These are phyloP conservation scores for Poecilia gillii DNA, from an alignment of 2,797 vertebrate genomes.

Conservation along the genomic window DNA sequence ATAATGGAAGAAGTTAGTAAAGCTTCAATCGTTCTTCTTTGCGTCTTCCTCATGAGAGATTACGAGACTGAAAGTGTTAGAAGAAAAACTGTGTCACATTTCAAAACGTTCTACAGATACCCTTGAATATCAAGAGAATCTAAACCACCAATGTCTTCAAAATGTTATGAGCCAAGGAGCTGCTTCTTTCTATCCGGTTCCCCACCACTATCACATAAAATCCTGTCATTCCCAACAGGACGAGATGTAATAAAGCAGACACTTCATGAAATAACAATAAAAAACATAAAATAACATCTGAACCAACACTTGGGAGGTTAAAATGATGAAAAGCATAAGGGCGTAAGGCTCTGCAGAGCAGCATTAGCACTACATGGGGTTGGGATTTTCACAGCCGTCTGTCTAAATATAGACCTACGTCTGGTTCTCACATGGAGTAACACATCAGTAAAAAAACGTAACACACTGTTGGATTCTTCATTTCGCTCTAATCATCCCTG, in stretches of 20 bases:
- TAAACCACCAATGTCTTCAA: conserved; percentile 24
- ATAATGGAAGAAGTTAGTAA: neutral
- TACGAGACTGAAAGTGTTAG: conserved; percentile 3
- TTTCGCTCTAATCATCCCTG: neutral
- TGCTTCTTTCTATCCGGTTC: conserved; percentile 40
- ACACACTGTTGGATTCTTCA: conserved; percentile 21
- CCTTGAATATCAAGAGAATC: conserved; percentile 30
- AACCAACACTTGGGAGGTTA: conserved; percentile 41
- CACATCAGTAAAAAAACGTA: conserved; percentile 12
- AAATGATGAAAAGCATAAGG: conserved; percentile 37
- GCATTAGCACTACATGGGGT: conserved; percentile 31
- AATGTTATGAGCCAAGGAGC: conserved; percentile 52
- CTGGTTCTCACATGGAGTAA: conserved; percentile 30
- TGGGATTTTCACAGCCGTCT: conserved; percentile 46
- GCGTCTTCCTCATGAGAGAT: conserved; percentile 21
- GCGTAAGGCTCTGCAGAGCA: conserved; percentile 6
- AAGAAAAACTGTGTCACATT: conserved; percentile 18
- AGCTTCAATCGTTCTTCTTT: neutral
- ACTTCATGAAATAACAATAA: conserved; percentile 61
- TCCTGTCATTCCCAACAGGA: conserved; percentile 31
- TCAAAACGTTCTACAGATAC: conserved; percentile 18
- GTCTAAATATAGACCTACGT: conserved; percentile 58
- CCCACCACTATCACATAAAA: conserved; percentile 56
- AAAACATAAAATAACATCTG: conserved; percentile 40
- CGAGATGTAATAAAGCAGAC: conserved; percentile 61